These are phyloP conservation scores for Diacarnus erythraeanus DNA, from an alignment of 37 sponge, comb jelly and placozoan species.

Conservation along the genomic window DNA sequence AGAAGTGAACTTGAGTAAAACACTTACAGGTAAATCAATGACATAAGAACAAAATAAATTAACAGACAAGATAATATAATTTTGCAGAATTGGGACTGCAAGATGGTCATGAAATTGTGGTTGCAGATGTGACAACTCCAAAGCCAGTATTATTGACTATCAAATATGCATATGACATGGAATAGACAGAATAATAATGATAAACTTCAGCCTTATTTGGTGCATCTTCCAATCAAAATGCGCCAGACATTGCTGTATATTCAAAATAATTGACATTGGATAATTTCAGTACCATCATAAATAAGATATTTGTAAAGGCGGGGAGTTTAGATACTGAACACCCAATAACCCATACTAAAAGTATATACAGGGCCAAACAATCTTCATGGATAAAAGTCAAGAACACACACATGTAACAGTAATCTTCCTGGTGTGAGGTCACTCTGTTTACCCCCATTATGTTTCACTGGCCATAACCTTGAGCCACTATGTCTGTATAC, in stretches of 20 bases:
- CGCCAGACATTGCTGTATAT: neutral
- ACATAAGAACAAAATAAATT: neutral
- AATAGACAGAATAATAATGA: conserved; percentile 2
- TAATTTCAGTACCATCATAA: no score
- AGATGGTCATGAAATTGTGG: conserved; percentile 87
- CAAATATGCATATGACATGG: conserved; percentile 58
- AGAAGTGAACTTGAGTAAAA: conserved; percentile 78
- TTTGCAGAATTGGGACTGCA: conserved; percentile 74
- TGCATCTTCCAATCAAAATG: neutral
- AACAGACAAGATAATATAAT: neutral
- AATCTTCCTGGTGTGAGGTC: no score
- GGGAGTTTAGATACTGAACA: no score
- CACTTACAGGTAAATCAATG: conserved; percentile 45
- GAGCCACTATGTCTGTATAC: no score
- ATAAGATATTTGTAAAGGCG: no score
- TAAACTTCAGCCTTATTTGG: neutral
- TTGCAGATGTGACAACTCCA: conserved; percentile 87
- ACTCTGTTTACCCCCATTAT: no score
- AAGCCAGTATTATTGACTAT: conserved; percentile 47
- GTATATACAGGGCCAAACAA: no score
- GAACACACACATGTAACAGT: no score
- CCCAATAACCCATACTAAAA: no score
- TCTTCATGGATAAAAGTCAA: no score
- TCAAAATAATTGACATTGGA: neutral
- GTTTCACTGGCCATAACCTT: no score